Evolutionary conservation across 2,888 invertebrate genomes (phyloP), one percentile per base, ranked within the genome.

Genomic region (Alloplasta piceator): DNA sequence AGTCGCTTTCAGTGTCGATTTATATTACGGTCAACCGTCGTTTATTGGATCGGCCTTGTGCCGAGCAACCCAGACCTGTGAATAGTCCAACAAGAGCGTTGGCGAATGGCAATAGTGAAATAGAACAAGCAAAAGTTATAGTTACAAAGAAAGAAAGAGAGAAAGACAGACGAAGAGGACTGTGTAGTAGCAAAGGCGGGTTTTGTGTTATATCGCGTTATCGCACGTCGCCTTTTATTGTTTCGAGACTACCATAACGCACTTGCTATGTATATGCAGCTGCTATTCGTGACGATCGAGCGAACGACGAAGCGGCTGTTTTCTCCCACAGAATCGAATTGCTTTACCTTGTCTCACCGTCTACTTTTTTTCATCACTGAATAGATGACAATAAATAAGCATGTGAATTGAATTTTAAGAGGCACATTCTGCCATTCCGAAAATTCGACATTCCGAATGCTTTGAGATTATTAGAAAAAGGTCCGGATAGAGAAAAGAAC

Each of bases 41-140:
- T 75, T 82, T 77, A 83, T 83, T 82, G 75, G 82, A 83, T 82
- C 80, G 79, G 82, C 83, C 83, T 83, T 82, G 82, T 60, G 61
- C 63, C n/a, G 46, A 60, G 48, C 77, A 73, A 80, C 68, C 63
- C 77, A 68, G 64, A 73, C 72, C 77, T 67, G 67, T 68, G 66
- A 72, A 76, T 63, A 68, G 73, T 73, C 41, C 41, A 60, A 56
- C 68, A 55, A 60, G 66, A 46, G 52, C 61, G 48, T 56, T 38
- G 1, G 67, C 39, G 52, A 52, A 14, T 52, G 3, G 52, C 52
- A 67, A 67, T 41, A 61, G 76, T 58, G 39, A 73, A 78, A 73
- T 78, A 73, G 78, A 68, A 61, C 73, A 60, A 48, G 52, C 38
- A 67, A 26, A 48, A 16, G 50, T 68, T 26, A 39, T 12, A 48